Evolutionary conservation across 1,140 invertebrate species (phyloP), one percentile per base, ranked within the genome.

Genomic region (Hylyphantes graminicola): DNA sequence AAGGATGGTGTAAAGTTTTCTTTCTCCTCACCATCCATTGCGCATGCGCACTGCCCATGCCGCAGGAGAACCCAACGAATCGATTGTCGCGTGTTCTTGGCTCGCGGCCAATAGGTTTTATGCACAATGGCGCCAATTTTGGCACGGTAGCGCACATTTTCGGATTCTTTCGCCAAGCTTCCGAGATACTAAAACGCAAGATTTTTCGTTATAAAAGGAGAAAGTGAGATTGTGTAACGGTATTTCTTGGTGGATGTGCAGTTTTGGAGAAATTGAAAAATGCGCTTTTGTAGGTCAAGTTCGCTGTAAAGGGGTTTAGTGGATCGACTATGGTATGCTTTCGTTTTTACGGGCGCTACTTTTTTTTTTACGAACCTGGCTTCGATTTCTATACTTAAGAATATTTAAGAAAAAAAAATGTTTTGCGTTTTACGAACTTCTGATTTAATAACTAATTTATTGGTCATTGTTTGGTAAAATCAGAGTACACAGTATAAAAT

Each of bases 61-160:
- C 79, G 79, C 79, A 81, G 79, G 79, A 81, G 79, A 61, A 81
- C 79, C 68, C 63, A 64, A 70, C 68, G 79, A 81, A 81, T 81
- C 79, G 79, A 81, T 81, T 81, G 79, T 81, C 79, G 79, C 79
- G 79, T 81, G 79, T 81, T 81, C 79, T 81, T 81, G 79, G 79
- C 79, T 81, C 79, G 13, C 12, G 63, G 68, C 79, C 79, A 81
- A 81, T 81, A 53, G 68, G 51, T 81, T 81, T 73, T 50, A 73
- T 59, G 13, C n/a, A 53, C 48, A 64, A 17, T n/a, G 35, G 15
- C 9, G 9, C 10, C 59, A 9, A 17, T 64, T 57, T 81, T 64
- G 57, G 79, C 68, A 63, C 15, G n/a, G 35, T 21, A 81, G 72
- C 79, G 79, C 79, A 10, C 48, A 9, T 35, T 35, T 50, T 35